A percentile compares a stretch with the other conserved stretches of the same genome.
phyloP scores from a whole-genome alignment of 2,113 vertebrate species.

The Odontesthes bonariensis region DNA sequence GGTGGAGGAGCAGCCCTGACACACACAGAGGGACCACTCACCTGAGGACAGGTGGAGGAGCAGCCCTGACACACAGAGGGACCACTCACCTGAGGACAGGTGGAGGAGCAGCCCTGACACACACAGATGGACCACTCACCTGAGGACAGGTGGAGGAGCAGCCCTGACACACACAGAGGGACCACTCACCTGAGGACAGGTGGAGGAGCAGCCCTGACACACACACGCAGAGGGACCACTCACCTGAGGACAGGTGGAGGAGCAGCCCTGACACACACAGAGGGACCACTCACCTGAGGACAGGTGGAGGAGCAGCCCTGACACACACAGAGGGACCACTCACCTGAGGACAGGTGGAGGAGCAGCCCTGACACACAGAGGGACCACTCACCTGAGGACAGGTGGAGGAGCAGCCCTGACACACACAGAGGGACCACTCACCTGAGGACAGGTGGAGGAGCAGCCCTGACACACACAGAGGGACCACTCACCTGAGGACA shows the following conservation, averaged over 20 bases:
- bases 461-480: slow-evolving; percentile 10
- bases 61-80: slow-evolving; percentile 4
- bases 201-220: slow-evolving; percentile 23
- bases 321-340: neutral
- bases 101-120: slow-evolving; percentile 29
- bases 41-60: slow-evolving; percentile 54
- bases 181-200: slow-evolving; percentile 58
- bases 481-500: slow-evolving; percentile 58
- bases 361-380: slow-evolving; percentile 15
- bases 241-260: slow-evolving; percentile 59
- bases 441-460: slow-evolving; percentile 54
- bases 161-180: slow-evolving; percentile 9
- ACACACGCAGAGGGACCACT: neutral
- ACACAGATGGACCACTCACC: slow-evolving; percentile 34
- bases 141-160: slow-evolving; percentile 40
- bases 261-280: slow-evolving; percentile 19
- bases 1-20: slow-evolving; percentile 24
- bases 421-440: slow-evolving; percentile 8
- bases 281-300: slow-evolving; percentile 56
- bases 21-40: slow-evolving; percentile 8
- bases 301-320: slow-evolving; percentile 10
- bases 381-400: slow-evolving; percentile 58
- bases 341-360: slow-evolving; percentile 59
- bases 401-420: slow-evolving; percentile 24
- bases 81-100: slow-evolving; percentile 58